Evolutionary conservation across 1,140 invertebrate genomes (phyloP).

Genomic region (Gryllus bimaculatus): DNA sequence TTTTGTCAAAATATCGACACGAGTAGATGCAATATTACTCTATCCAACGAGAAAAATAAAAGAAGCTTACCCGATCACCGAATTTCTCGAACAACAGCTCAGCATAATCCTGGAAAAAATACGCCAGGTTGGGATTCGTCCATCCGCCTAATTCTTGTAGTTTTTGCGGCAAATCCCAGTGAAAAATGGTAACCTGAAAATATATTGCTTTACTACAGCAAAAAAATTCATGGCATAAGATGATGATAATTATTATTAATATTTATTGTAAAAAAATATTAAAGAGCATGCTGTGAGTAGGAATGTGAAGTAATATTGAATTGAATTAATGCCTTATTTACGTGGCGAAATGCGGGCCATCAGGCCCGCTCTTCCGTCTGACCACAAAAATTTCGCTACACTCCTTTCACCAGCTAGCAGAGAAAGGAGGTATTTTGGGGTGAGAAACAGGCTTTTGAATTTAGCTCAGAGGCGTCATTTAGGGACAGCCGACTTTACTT

Average conservation of each 20-base stretch:
- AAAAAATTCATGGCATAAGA: not conserved
- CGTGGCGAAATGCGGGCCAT: too few species aligned
- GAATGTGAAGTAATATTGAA: too few species aligned
- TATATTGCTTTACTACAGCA: not conserved
- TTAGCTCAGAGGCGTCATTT: too few species aligned
- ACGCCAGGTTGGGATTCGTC: slow-evolving; percentile 22
- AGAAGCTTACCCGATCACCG: slow-evolving; percentile 24
- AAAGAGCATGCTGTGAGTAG: not conserved
- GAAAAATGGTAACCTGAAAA: slow-evolving; percentile 33
- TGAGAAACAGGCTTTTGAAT: too few species aligned
- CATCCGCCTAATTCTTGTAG: slow-evolving; percentile 26
- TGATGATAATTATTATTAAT: not conserved
- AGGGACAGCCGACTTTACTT: too few species aligned
- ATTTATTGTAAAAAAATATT: not conserved
- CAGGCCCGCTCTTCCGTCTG: too few species aligned
- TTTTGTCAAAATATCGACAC: not conserved
- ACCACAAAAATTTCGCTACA: too few species aligned
- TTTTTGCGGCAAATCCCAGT: slow-evolving; percentile 31
- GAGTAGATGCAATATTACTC: not conserved
- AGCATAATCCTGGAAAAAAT: slow-evolving; percentile 26
- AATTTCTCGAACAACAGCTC: slow-evolving; percentile 24
- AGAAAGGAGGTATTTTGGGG: too few species aligned
- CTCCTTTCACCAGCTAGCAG: too few species aligned
- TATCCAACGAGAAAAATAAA: not conserved
- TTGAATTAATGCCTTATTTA: too few species aligned